phyloP scores from a whole-genome alignment of 2,888 invertebrate species.

The Acronicta leporina region DNA sequence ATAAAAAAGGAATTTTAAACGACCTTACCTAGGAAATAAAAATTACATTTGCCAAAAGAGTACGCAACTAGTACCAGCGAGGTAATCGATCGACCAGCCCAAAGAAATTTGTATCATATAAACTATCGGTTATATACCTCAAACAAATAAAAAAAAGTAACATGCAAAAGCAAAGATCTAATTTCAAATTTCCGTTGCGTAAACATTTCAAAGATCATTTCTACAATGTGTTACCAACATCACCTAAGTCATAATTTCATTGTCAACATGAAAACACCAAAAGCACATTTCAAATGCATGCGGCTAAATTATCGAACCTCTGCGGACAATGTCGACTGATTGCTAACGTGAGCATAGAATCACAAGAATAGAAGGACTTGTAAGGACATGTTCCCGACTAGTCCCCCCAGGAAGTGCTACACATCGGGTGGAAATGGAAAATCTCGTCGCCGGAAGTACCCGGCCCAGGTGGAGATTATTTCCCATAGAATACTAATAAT shows the following conservation, averaged over 20 bases:
- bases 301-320: slow-evolving; percentile 44
- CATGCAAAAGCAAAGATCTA: no score
- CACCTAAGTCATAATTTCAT: slow-evolving; percentile 16
- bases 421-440: slow-evolving; percentile 78
- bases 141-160: no score
- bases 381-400: slow-evolving; percentile 39
- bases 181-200: no score
- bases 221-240: not conserved
- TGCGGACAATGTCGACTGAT: slow-evolving; percentile 61
- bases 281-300: slow-evolving; percentile 34
- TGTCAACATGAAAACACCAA: slow-evolving; percentile 9
- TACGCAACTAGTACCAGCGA: no score
- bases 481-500: slow-evolving; percentile 62
- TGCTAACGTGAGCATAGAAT: slow-evolving; percentile 58
- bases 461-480: slow-evolving; percentile 74
- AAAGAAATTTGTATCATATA: no score
- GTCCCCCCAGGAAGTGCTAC: slow-evolving; percentile 68
- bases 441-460: slow-evolving; percentile 75
- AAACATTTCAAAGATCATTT: not conserved
- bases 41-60: no score
- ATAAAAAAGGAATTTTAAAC: no score
- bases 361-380: slow-evolving; percentile 54
- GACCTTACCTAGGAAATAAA: no score
- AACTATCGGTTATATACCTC: no score
- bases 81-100: no score